Percentiles rank a stretch among this genome's conserved stretches.
These are phyloP conservation scores for Azorinus chamasolen DNA, from an alignment of 2,888 invertebrate species.

Conservation along the genomic window DNA sequence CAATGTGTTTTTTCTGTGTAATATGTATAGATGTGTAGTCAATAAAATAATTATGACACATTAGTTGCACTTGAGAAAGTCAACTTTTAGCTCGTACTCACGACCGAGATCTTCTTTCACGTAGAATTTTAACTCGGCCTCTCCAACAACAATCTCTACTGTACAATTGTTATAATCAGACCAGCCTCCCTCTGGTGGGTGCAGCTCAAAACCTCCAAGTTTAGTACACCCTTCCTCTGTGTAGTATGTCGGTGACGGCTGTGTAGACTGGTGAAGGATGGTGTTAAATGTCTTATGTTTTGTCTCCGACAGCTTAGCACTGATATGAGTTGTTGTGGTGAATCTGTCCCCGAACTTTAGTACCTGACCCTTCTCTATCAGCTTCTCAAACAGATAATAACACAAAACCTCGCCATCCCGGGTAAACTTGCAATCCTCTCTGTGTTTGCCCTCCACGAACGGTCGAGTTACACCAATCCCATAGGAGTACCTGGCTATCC, in stretches of 20 bases:
- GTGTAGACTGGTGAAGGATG: slow-evolving; percentile 28
- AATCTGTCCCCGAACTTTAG: slow-evolving; percentile 18
- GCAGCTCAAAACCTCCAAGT: slow-evolving; percentile 14
- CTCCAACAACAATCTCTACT: slow-evolving; percentile 12
- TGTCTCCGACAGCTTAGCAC: no score
- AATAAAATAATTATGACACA: no score
- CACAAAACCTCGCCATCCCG: slow-evolving; percentile 28
- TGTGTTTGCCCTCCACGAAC: slow-evolving; percentile 14
- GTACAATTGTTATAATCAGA: slow-evolving; percentile 15
- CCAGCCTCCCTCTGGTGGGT: slow-evolving; percentile 16
- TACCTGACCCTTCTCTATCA: no score
- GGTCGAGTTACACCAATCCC: slow-evolving; percentile 22
- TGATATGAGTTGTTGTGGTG: no score
- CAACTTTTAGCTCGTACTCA: slow-evolving; percentile 1
- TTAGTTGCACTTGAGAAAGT: no score
- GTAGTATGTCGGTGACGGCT: no score
- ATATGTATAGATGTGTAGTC: no score
- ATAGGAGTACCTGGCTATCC: slow-evolving; percentile 32
- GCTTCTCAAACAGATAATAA: slow-evolving; percentile 14
- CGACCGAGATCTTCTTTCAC: slow-evolving; percentile 17
- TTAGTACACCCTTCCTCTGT: no score
- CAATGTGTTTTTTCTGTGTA: no score
- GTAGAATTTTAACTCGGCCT: slow-evolving; percentile 19
- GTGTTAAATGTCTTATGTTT: no score
- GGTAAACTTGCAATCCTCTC: slow-evolving; percentile 16